Evolutionary conservation across 2,797 vertebrate genomes (phyloP), one percentile per base, ranked within the genome.

Genomic region (Sebastolobus alascanus): DNA sequence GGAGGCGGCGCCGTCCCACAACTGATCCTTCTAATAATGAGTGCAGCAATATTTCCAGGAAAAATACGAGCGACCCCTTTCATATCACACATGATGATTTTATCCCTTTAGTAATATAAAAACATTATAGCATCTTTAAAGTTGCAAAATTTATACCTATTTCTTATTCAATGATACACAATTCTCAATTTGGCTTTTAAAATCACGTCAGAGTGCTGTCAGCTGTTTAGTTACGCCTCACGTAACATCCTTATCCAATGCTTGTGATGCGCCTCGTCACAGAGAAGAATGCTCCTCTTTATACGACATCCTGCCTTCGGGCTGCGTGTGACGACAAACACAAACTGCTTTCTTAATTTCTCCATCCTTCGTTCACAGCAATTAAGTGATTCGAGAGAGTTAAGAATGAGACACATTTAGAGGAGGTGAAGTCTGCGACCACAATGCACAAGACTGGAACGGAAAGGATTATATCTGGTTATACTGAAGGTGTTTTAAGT

Each of bases 221-320:
- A 37, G 37, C 37, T 37, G 37, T 37, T 37, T 37, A 37, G 40
- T 43, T 43, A 43, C 50, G n/a, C 11, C 27, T 80, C 61, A 67
- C 31, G 20, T 73, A 79, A 82, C 11, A 80, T 16, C 77, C 90
- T 64, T 79, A 83, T 88, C 90, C 68, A 82, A 87, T 84, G 50
- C 68, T 35, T 85, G 64, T 69, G 84, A 87, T 73, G n/a, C n/a
- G 65, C 66, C 75, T 43, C 40, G 56, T 67, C 40, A 52, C n/a
- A 20, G 31, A 52, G 65, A 46, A 89, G 84, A 92, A 91, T 22
- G 56, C 31, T 12, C 12, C 77, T 25, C 43, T 87, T 35, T 69
- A 73, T 88, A 4, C 37, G n/a, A 55, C 37, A 20, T 55, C 63
- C 59, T 63, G 74, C 68, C 89, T 38, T 73, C 4, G 29, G 80